phyloP scores from a whole-genome alignment of 2,888 invertebrate species.

The Callyntrura guangdongensis region DNA sequence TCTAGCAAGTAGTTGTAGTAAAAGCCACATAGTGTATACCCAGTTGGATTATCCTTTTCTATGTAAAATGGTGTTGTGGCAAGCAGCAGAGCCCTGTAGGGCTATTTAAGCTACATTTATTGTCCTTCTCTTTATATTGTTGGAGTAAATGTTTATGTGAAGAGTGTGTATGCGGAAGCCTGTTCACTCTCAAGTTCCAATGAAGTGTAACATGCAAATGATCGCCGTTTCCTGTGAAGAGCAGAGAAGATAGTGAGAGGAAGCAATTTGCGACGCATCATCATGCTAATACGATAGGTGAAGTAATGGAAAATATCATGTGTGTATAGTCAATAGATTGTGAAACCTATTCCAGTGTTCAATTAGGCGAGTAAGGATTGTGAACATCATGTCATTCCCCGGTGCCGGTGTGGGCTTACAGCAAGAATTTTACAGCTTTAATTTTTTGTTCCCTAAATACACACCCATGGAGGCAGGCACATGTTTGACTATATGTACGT shows the following conservation, averaged over 20 bases:
- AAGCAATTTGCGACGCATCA: conserved; percentile 76
- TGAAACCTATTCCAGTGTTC: conserved; percentile 68
- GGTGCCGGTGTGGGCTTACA: neutral
- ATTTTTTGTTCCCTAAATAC: neutral
- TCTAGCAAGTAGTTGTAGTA: neutral
- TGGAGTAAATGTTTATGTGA: neutral
- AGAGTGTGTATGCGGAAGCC: neutral
- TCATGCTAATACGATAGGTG: conserved; percentile 56
- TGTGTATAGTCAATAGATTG: conserved; percentile 68
- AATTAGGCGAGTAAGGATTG: conserved; percentile 67
- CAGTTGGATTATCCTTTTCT: conserved; percentile 62
- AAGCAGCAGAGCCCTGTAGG: conserved; percentile 32
- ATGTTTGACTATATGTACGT: neutral
- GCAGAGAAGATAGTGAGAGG: conserved; percentile 64
- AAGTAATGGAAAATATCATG: conserved; percentile 71
- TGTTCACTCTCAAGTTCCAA: conserved; percentile 71
- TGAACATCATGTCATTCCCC: neutral
- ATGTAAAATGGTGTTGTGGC: conserved; percentile 27
- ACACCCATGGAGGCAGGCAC: neutral
- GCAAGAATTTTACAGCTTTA: neutral
- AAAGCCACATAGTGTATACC: conserved; percentile 11
- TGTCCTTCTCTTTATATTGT: neutral
- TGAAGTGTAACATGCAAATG: conserved; percentile 77
- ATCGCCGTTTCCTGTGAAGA: conserved; percentile 52
- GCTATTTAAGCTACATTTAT: conserved; percentile 66